Evolutionary conservation across 2,113 vertebrate species (phyloP).

Genomic region (Pitta sordida): DNA sequence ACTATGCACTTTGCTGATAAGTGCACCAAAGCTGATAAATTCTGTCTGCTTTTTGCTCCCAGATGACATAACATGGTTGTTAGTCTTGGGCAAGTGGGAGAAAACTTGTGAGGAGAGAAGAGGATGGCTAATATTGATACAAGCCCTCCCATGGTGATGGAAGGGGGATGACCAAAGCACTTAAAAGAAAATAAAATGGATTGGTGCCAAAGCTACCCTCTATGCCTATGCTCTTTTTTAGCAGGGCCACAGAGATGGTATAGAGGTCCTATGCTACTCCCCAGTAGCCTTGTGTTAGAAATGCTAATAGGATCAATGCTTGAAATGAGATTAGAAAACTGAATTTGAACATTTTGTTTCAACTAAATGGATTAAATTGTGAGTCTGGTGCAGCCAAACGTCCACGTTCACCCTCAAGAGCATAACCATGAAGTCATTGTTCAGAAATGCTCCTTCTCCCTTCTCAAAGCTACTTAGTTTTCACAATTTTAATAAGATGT

Average conservation of each 20-base stretch:
- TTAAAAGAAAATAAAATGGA: neutral
- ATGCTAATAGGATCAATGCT: slow-evolving; percentile 39
- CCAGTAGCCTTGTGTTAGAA: slow-evolving; percentile 3
- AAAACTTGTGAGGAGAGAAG: neutral
- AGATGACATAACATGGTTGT: neutral
- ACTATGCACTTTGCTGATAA: neutral
- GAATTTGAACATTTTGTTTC: slow-evolving; percentile 58
- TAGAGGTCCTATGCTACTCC: neutral
- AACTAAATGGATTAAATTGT: slow-evolving; percentile 42
- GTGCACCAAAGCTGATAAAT: neutral
- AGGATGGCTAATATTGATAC: neutral
- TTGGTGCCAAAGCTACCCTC: neutral
- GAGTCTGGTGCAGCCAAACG: neutral
- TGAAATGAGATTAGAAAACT: slow-evolving; percentile 46
- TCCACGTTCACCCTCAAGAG: neutral
- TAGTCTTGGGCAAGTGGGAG: neutral
- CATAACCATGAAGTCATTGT: slow-evolving; percentile 27
- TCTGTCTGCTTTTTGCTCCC: neutral
- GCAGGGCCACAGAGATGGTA: neutral
- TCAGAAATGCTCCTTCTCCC: slow-evolving; percentile 6
- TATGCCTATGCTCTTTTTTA: neutral
- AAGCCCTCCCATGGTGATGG: neutral
- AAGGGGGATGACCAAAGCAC: neutral
- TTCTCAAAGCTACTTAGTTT: slow-evolving; percentile 40
- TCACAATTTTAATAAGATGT: neutral